These are phyloP conservation scores for Aplidium turbinatum DNA, from an alignment of 23 tunicate species.

Conservation along the genomic window DNA sequence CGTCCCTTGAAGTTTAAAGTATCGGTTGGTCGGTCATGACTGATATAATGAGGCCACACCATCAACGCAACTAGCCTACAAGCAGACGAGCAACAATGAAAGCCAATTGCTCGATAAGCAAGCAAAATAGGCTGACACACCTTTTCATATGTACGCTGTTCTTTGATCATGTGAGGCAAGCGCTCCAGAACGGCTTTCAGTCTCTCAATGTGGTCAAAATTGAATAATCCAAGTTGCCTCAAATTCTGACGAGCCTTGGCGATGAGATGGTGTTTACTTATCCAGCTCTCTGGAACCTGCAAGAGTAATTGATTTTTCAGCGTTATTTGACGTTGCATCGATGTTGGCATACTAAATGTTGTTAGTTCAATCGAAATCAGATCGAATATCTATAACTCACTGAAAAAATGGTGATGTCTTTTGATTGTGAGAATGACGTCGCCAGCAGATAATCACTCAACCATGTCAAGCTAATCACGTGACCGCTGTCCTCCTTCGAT, in stretches of 20 bases:
- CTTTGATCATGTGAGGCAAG: slow-evolving; percentile 45
- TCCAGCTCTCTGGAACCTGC: slow-evolving; percentile 35
- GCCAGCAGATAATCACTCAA: slow-evolving; percentile 47
- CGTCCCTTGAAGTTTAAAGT: too few relatives aligned
- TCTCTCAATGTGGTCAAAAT: slow-evolving; percentile 41
- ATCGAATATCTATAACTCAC: too few relatives aligned
- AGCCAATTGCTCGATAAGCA: not conserved
- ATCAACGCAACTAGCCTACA: too few relatives aligned
- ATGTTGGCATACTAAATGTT: too few relatives aligned
- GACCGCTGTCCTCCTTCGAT: slow-evolving; percentile 28
- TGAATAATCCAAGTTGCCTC: not conserved
- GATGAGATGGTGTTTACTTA: slow-evolving; percentile 24
- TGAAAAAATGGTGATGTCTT: slow-evolving; percentile 56
- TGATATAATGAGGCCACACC: too few relatives aligned
- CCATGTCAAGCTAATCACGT: slow-evolving; percentile 51
- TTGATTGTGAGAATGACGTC: slow-evolving; percentile 22
- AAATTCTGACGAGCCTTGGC: slow-evolving; percentile 44
- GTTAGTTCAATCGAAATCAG: too few relatives aligned
- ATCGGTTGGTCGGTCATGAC: too few relatives aligned
- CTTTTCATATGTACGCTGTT: slow-evolving; percentile 61
- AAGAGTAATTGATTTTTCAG: not conserved
- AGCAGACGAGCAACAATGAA: not conserved
- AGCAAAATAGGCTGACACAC: slow-evolving; percentile 26
- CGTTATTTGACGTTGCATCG: too few relatives aligned
- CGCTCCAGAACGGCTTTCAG: slow-evolving; percentile 45